These are phyloP conservation scores for Pelagia noctiluca DNA, from an alignment of 30 jellyfish, hydroid and myxozoan genomes.

Conservation along the genomic window DNA sequence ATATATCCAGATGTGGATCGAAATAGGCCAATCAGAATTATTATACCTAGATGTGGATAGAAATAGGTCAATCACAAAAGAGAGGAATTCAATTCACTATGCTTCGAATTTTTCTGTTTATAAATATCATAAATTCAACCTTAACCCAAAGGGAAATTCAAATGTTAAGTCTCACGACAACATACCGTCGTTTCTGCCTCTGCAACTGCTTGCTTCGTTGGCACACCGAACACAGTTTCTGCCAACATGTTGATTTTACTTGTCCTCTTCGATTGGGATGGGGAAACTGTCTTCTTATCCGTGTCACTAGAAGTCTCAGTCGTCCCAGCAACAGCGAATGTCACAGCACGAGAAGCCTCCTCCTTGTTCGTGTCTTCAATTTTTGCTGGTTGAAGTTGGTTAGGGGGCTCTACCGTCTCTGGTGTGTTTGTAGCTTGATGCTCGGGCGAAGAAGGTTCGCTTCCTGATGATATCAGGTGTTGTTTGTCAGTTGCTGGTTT, in stretches of 20 bases:
- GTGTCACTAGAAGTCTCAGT: constrained; percentile 47
- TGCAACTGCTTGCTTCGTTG: constrained; percentile 69
- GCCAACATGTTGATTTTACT: constrained; percentile 78
- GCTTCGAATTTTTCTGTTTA: too few species aligned
- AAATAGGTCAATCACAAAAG: too few species aligned
- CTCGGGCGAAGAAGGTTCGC: constrained; percentile 52
- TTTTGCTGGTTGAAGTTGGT: not conserved
- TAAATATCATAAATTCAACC: too few species aligned
- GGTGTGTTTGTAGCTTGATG: too few species aligned
- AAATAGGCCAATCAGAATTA: too few species aligned
- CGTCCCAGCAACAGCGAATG: constrained; percentile 52
- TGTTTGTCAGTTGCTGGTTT: constrained; percentile 2
- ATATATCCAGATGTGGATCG: too few species aligned
- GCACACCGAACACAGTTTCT: constrained; percentile 85
- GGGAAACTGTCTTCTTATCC: constrained; percentile 1
- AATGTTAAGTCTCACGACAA: too few species aligned
- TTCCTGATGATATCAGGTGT: constrained; percentile 13
- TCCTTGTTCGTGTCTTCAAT: not conserved
- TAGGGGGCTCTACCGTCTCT: not conserved
- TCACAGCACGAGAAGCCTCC: not conserved
- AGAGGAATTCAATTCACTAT: too few species aligned
- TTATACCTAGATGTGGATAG: too few species aligned
- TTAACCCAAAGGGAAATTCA: too few species aligned
- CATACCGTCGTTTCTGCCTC: constrained; percentile 65
- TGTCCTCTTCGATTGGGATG: constrained; percentile 39